Evolutionary conservation across 2,888 invertebrate genomes (phyloP).

Genomic region (Himalopsyche tibetana): DNA sequence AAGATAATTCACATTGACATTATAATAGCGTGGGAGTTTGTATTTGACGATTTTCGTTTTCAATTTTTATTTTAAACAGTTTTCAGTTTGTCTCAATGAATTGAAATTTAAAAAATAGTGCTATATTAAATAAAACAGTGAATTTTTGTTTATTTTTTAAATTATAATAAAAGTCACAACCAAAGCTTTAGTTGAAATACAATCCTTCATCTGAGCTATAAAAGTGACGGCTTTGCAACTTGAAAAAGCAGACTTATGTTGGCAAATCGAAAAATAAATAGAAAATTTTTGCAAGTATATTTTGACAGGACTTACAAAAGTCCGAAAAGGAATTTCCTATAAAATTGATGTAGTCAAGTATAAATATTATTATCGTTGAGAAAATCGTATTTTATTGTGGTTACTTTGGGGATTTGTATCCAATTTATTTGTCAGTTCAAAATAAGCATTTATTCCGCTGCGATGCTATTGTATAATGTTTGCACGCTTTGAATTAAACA

Average conservation of each 20-base stretch:
- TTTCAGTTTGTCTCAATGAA: no score
- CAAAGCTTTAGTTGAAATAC: no score
- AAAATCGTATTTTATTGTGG: slow-evolving; percentile 34
- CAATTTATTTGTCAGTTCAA: slow-evolving; percentile 41
- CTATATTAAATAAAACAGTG: no score
- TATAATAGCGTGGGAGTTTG: no score
- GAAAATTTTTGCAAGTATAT: slow-evolving; percentile 21
- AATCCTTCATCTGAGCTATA: not conserved
- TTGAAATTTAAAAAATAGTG: no score
- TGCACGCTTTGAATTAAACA: not conserved
- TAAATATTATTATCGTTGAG: slow-evolving; percentile 17
- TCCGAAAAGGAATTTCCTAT: slow-evolving; percentile 11
- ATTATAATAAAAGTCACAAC: no score
- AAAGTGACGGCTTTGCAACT: slow-evolving; percentile 21
- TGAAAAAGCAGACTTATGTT: not conserved
- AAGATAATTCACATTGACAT: no score
- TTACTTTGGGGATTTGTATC: slow-evolving; percentile 25
- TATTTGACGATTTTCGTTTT: no score
- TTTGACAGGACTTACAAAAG: not conserved
- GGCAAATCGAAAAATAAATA: slow-evolving; percentile 37
- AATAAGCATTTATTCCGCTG: slow-evolving; percentile 1
- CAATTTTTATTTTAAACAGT: no score
- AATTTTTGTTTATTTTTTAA: no score
- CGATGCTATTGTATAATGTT: not conserved
- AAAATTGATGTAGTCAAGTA: slow-evolving; percentile 30